Percentiles rank a stretch among this genome's conserved stretches.
Conservation (phyloP, 1,140 invertebrate genomes). For the Riptortus pedestris region DNA sequence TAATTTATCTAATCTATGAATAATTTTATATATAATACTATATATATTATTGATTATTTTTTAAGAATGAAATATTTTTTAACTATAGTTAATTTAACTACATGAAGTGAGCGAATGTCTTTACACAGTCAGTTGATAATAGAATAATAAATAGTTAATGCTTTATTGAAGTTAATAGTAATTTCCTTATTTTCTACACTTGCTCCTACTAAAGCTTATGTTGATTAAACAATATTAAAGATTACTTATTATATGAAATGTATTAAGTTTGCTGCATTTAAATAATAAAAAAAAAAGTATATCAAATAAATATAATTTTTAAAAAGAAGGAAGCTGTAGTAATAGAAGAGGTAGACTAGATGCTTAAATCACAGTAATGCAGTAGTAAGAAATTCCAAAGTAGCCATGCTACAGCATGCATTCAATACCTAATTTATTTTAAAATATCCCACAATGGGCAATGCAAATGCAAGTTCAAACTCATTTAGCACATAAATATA, state of each 20-base stretch:
- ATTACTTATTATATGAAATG: background rate
- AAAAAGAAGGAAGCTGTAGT: background rate
- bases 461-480: constrained; percentile 17
- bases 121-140: no score
- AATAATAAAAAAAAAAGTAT: constrained; percentile 8
- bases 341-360: constrained; percentile 13
- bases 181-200: constrained; percentile 1
- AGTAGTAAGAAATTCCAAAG: constrained; percentile 6
- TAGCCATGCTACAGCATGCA: constrained; percentile 17
- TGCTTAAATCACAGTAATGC: constrained; percentile 2
- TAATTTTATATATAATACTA: no score
- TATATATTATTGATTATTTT: no score
- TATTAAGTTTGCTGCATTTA: constrained; percentile 4
- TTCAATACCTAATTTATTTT: constrained; percentile 10
- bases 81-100: no score
- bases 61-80: no score
- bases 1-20: constrained; percentile 1
- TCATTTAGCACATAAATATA: constrained; percentile 9
- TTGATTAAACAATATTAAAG: no score
- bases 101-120: no score
- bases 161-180: background rate
- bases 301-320: background rate
- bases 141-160: background rate
- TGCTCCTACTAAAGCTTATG: constrained; percentile 3
- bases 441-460: constrained; percentile 11